Conservation (phyloP, 2,113 vertebrate species). For the Gnathonemus echidnorhynchus region DNA sequence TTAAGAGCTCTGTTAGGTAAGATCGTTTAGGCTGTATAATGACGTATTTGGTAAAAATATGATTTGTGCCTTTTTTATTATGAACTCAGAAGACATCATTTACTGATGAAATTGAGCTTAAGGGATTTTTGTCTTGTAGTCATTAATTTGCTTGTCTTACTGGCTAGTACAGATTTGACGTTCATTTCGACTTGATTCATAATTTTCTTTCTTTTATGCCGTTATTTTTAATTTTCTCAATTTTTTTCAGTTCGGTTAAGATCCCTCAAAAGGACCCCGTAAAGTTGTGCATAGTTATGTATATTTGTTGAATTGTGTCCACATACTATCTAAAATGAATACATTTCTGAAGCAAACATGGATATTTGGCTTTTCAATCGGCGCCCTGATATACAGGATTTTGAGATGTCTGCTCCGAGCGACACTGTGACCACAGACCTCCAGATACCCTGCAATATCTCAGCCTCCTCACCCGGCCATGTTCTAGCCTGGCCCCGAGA, state of each 20-base stretch:
- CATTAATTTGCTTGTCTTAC: neutral
- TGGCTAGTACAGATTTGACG: neutral
- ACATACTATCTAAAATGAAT: neutral
- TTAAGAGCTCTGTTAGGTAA: neutral
- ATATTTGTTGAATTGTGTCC: neutral
- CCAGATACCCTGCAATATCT: conserved; percentile 19
- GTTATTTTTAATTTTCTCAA: neutral
- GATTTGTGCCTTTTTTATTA: neutral
- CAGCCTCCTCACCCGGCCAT: conserved; percentile 11
- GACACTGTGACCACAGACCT: conserved; percentile 10
- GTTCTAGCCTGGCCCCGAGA: conserved; percentile 15
- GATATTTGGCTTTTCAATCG: conserved; percentile 17
- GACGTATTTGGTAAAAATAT: neutral
- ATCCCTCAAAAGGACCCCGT: neutral
- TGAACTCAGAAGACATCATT: neutral
- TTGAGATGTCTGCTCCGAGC: conserved; percentile 17
- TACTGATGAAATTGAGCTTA: neutral
- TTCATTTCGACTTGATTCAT: neutral
- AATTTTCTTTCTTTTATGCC: neutral
- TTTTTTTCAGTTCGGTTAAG: neutral
- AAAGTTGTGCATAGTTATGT: neutral
- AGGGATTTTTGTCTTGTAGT: neutral
- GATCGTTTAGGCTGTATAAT: neutral
- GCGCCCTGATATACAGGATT: neutral
- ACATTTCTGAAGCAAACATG: neutral